phyloP scores from a whole-genome alignment of 2,888 invertebrate genomes.

The Drosophila infuscata region DNA sequence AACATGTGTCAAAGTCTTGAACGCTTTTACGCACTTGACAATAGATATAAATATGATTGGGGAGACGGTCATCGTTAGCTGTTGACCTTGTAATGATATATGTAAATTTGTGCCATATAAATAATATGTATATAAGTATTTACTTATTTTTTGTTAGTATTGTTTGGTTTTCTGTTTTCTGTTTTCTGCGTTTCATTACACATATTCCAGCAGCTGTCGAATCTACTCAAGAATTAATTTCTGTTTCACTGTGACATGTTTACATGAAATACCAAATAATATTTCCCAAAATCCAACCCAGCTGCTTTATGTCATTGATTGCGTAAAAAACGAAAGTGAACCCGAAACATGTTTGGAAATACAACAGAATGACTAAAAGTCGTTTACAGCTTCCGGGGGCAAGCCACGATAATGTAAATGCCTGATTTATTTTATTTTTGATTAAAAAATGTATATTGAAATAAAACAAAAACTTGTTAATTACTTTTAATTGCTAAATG shows the following conservation, averaged over 20 bases:
- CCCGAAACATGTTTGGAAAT: conserved; percentile 31
- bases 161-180: neutral
- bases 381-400: conserved; percentile 54
- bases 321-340: conserved; percentile 38
- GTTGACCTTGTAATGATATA: conserved; percentile 61
- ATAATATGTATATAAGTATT: conserved; percentile 12
- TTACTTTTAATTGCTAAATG: conserved; percentile 56
- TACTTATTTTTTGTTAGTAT: conserved; percentile 13
- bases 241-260: conserved; percentile 71
- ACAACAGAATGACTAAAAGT: conserved; percentile 20
- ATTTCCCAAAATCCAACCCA: conserved; percentile 45
- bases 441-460: conserved; percentile 9
- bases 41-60: conserved; percentile 38
- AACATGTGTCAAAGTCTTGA: conserved; percentile 67
- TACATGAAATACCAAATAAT: conserved; percentile 51
- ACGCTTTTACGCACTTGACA: conserved; percentile 61
- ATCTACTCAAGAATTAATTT: conserved; percentile 56
- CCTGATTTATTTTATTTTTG: conserved; percentile 14
- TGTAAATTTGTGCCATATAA: conserved; percentile 5
- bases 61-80: conserved; percentile 10
- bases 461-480: conserved; percentile 8
- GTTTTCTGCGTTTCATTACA: neutral
- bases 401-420: neutral
- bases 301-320: conserved; percentile 62
- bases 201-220: conserved; percentile 72